phyloP scores from a whole-genome alignment of 1,140 invertebrate species.

The Drosophila orena region DNA sequence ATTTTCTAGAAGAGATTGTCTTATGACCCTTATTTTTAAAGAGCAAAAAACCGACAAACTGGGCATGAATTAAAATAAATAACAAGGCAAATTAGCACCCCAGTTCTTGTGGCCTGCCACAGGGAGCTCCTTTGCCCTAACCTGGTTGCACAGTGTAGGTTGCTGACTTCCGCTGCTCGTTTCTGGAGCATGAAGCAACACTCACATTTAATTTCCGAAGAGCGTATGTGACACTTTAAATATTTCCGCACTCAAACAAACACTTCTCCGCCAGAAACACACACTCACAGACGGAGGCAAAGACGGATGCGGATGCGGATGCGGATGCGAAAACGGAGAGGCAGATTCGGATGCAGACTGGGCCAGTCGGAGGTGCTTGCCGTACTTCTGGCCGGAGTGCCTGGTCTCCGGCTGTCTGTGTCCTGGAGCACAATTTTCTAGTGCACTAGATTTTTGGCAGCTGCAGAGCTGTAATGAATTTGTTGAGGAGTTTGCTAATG shows the following conservation, averaged over 20 bases:
- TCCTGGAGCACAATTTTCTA: constrained; percentile 44
- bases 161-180: constrained; percentile 43
- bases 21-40: too few species aligned
- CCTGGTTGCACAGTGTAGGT: constrained; percentile 45
- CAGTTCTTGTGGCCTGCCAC: constrained; percentile 3
- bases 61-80: background rate
- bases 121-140: constrained; percentile 8
- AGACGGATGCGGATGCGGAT: constrained; percentile 2
- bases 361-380: constrained; percentile 14
- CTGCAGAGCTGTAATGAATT: constrained; percentile 74
- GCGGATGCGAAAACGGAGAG: constrained; percentile 25
- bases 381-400: constrained; percentile 19
- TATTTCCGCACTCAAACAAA: constrained; percentile 75
- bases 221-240: constrained; percentile 80
- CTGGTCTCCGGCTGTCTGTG: constrained; percentile 25
- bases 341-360: background rate
- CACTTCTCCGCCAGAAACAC: constrained; percentile 49
- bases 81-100: constrained; percentile 19
- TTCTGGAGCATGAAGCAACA: constrained; percentile 61
- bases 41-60: background rate
- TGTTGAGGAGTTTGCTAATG: constrained; percentile 78
- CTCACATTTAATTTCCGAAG: constrained; percentile 78
- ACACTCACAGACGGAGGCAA: constrained; percentile 9
- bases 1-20: background rate
- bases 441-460: constrained; percentile 67